Conservation (phyloP, 2,113 vertebrate genomes). For the Zosterops japonicus region DNA sequence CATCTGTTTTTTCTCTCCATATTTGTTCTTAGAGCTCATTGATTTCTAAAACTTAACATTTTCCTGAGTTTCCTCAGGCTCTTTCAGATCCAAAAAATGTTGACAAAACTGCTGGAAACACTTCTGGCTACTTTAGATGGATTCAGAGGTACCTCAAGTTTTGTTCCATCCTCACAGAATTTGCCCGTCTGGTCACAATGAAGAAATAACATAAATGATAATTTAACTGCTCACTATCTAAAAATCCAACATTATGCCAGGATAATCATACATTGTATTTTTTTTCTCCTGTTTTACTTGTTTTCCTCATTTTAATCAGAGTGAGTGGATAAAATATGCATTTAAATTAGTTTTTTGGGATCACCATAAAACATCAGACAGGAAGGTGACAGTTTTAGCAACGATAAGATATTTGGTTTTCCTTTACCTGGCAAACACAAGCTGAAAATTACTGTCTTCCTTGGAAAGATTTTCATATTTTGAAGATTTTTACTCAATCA, state of each 20-base stretch:
- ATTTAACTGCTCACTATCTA: not conserved
- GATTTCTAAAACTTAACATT: not conserved
- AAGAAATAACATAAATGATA: not conserved
- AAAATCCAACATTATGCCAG: not conserved
- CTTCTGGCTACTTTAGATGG: not conserved
- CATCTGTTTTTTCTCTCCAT: rapidly evolving
- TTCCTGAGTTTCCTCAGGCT: not conserved
- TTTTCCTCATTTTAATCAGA: not conserved
- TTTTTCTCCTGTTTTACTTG: not conserved
- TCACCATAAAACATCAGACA: not conserved
- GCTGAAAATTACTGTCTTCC: not conserved
- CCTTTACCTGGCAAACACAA: not conserved
- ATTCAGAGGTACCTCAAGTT: not conserved
- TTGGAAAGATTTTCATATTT: not conserved
- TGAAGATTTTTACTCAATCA: not conserved
- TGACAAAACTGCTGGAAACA: not conserved
- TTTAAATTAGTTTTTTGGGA: not conserved
- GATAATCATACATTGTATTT: not conserved
- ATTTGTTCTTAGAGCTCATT: not conserved
- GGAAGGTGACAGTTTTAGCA: not conserved
- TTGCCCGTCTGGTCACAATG: not conserved
- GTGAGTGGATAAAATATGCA: not conserved
- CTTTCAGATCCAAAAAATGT: not conserved
- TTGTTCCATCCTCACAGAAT: not conserved
- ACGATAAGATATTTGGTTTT: not conserved